Evolutionary conservation across 2,113 vertebrate species (phyloP).

Genomic region (Rhabdornis inornatus): DNA sequence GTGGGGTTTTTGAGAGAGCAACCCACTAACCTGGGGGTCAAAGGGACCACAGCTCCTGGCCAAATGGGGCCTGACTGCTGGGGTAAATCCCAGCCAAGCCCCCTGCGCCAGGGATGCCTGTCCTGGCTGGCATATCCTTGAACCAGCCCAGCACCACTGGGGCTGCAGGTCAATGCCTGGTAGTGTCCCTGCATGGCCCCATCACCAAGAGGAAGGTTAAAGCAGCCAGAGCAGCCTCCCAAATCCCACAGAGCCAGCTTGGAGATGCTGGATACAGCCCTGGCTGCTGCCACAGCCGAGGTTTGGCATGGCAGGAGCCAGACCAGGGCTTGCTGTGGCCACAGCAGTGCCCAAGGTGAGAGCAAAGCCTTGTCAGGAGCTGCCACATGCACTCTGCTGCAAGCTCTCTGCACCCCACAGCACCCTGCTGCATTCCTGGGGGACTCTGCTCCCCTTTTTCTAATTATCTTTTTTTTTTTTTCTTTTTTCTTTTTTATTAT

Average conservation of each 20-base stretch:
- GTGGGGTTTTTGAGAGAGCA: neutral
- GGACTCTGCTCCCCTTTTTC: neutral
- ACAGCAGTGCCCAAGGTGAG: neutral
- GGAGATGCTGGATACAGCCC: neutral
- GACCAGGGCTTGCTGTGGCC: neutral
- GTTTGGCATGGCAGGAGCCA: fast-evolving
- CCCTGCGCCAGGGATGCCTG: neutral
- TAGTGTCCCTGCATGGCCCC: too few species aligned
- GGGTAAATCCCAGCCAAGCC: neutral
- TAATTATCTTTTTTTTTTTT: neutral
- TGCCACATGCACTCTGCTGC: neutral
- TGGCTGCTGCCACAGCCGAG: neutral
- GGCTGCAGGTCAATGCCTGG: neutral
- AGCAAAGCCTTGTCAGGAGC: neutral
- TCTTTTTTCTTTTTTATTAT: too few species aligned
- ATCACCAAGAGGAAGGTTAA: neutral
- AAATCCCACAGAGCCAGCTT: neutral
- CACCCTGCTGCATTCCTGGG: fast-evolving
- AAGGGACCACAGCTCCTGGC: neutral
- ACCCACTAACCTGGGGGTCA: neutral
- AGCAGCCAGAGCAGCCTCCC: neutral
- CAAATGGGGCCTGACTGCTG: neutral
- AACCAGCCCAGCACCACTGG: neutral
- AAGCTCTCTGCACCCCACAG: neutral
- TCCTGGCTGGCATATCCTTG: neutral